Evolutionary conservation across 2,888 invertebrate genomes (phyloP), one percentile per base, ranked within the genome.

Genomic region (Arrhopalites spinosus): DNA sequence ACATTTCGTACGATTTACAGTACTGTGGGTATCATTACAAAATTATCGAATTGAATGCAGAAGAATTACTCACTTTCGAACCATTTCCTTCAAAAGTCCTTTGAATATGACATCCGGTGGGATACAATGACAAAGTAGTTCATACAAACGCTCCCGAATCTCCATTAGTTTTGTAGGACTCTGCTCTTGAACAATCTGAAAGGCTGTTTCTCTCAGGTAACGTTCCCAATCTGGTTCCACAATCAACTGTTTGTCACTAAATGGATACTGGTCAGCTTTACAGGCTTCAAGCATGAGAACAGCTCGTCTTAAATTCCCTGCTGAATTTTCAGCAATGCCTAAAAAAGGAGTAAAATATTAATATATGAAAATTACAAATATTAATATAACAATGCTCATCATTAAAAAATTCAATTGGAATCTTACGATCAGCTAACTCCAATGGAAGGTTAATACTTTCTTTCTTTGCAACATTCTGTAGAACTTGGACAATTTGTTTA

Each of bases 271-370:
- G 29, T 83, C 83, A 13, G 81, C 83, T 30, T 81, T 79, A 47
- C 94, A 94, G 0, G 96, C 93, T 86, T 99, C 98, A 81, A 94
- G 89, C 92, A 96, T 95, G 0, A 99, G 87, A 76, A 99, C 86
- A 0, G 98, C 98, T 83, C 97, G 87, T 20, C 99, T 88, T 67
- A 99, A 87, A 87, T 99, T 99, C 71, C 98, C 89, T 76, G 93
- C 90, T 0, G 94, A 92, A 82, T 90, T 90, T 75, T 90, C 89
- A 0, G 94, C 92, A 79, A 99, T 91, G n/a, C n/a, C n/a, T n/a
- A n/a, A n/a, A n/a, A n/a, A n/a, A n/a, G n/a, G n/a, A n/a, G n/a
- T n/a, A n/a, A n/a, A n/a, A n/a, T n/a, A n/a, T n/a, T n/a, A n/a
- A n/a, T n/a, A n/a, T n/a, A n/a, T n/a, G n/a, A n/a, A n/a, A n/a